phyloP scores from a whole-genome alignment of 2,888 invertebrate species.

The Syrista parreyssii region DNA sequence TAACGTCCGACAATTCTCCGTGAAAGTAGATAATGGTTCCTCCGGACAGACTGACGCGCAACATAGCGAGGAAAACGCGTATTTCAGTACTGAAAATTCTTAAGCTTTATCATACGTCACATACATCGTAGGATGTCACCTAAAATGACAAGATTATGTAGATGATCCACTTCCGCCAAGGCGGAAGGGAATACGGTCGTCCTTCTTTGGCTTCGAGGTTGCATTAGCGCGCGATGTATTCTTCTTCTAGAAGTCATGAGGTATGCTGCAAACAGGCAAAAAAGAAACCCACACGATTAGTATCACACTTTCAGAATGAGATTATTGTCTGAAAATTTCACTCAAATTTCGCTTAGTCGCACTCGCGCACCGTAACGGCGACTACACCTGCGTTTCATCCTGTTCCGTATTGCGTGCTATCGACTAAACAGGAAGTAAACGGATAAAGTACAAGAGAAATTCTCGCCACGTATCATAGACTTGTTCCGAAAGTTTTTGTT shows the following conservation, averaged over 20 bases:
- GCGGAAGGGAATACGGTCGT: conserved; percentile 27
- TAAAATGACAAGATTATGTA: conserved; percentile 59
- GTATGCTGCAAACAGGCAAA: conserved; percentile 54
- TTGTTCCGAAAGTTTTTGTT: not conserved
- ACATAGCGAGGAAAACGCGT: not conserved
- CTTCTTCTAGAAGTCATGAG: conserved; percentile 13
- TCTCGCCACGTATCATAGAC: not conserved
- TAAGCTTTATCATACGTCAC: conserved; percentile 39
- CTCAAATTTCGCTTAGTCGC: conserved; percentile 3
- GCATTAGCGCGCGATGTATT: not conserved
- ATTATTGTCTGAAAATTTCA: conserved; percentile 29
- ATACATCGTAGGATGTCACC: conserved; percentile 50
- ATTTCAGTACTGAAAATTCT: not conserved
- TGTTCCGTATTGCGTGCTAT: not conserved
- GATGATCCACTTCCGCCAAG: conserved; percentile 31
- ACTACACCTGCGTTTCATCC: not conserved
- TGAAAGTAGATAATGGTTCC: not conserved
- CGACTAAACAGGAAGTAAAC: not conserved
- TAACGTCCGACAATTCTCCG: not conserved
- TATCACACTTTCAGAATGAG: conserved; percentile 17
- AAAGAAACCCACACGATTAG: conserved; percentile 52
- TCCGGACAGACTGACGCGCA: not conserved
- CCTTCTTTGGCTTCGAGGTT: conserved; percentile 11
- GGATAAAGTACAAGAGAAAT: not conserved
- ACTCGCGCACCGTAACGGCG: not conserved